Evolutionary conservation across 2,797 vertebrate species (phyloP).

Genomic region (Protosalanx chinensis): DNA sequence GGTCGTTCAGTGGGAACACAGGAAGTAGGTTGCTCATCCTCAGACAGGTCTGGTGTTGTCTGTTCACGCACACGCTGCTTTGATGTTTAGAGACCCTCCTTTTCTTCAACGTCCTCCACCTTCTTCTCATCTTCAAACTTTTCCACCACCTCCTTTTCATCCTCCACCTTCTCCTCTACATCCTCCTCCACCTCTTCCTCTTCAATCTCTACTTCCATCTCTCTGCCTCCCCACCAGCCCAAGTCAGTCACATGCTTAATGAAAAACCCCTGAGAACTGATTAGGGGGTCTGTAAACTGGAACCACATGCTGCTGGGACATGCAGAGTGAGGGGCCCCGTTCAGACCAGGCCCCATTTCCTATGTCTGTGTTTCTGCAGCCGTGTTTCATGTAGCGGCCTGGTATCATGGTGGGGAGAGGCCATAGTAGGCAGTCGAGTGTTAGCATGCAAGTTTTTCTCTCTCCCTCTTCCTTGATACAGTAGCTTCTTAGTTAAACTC

Average conservation of each 20-base stretch:
- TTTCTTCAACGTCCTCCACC: no score
- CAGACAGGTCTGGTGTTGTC: not conserved
- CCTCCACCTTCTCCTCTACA: slow-evolving; percentile 59
- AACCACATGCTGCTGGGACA: slow-evolving; percentile 59
- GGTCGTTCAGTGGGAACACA: not conserved
- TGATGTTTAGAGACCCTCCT: no score
- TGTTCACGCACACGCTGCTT: not conserved
- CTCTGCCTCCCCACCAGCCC: slow-evolving; percentile 38
- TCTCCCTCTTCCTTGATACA: no score
- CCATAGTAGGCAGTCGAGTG: slow-evolving; percentile 33
- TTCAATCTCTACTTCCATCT: slow-evolving; percentile 23
- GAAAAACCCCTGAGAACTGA: slow-evolving; percentile 72
- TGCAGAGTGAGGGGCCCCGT: slow-evolving; percentile 55
- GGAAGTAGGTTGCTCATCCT: not conserved
- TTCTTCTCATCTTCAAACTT: not conserved
- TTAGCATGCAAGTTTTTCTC: no score
- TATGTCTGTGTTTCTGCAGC: slow-evolving; percentile 53
- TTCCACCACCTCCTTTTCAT: slow-evolving; percentile 29
- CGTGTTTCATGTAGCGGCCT: slow-evolving; percentile 45
- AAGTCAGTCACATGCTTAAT: slow-evolving; percentile 53
- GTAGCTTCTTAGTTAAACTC: no score
- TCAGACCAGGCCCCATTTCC: slow-evolving; percentile 64
- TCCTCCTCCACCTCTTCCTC: slow-evolving; percentile 55
- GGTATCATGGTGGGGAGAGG: slow-evolving; percentile 19
- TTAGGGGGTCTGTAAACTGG: slow-evolving; percentile 63